These are phyloP conservation scores for Channa maculata DNA, from an alignment of 2,113 vertebrate genomes.

Conservation along the genomic window DNA sequence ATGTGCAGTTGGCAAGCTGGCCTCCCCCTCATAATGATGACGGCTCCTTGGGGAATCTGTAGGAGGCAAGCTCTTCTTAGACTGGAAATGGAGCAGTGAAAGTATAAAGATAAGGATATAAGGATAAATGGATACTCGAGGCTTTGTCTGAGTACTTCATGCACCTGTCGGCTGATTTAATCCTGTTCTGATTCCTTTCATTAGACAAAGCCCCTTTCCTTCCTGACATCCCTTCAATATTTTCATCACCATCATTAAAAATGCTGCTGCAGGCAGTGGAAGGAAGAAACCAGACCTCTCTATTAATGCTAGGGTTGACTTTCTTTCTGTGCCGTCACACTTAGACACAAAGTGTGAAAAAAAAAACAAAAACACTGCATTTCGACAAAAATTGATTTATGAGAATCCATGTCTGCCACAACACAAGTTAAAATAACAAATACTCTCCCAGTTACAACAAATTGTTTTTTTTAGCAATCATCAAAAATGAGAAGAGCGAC, in stretches of 20 bases:
- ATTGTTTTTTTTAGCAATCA: too few relatives aligned
- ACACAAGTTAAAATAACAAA: neutral
- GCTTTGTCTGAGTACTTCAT: constrained; percentile 50
- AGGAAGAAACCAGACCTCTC: neutral
- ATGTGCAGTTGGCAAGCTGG: constrained; percentile 48
- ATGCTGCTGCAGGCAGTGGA: neutral
- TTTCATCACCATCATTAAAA: constrained; percentile 3
- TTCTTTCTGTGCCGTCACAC: neutral
- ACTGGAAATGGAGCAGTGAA: constrained; percentile 26
- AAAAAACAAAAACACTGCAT: too few relatives aligned
- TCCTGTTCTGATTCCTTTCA: neutral
- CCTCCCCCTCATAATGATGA: constrained; percentile 58
- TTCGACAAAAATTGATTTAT: too few relatives aligned
- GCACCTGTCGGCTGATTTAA: constrained; percentile 23
- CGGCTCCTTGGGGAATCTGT: constrained; percentile 66
- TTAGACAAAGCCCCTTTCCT: neutral
- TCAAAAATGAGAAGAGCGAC: neutral
- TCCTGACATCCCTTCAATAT: neutral
- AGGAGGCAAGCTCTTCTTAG: constrained; percentile 53
- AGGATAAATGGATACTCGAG: constrained; percentile 30
- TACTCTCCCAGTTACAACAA: neutral
- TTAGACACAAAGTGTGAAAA: neutral
- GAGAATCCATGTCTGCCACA: too few relatives aligned
- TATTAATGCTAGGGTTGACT: neutral
- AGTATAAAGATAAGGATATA: constrained; percentile 11